Evolutionary conservation across 2,113 vertebrate species (phyloP).

Genomic region (Ovis aries): DNA sequence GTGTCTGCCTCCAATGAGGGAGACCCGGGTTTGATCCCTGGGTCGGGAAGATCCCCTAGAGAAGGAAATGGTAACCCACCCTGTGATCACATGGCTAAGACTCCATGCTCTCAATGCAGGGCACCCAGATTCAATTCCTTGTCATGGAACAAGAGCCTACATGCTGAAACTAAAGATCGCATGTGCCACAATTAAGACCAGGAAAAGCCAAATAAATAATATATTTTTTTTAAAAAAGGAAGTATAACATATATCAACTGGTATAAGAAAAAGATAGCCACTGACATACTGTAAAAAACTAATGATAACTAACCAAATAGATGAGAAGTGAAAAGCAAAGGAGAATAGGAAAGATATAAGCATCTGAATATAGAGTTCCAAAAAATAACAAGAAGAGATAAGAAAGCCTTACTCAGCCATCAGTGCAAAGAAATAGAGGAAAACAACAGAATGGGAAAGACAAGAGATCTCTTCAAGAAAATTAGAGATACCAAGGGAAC

Average conservation of each 20-base stretch:
- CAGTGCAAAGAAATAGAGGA: too few relatives aligned
- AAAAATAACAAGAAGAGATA: too few relatives aligned
- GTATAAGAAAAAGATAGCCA: neutral
- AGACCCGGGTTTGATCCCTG: too few relatives aligned
- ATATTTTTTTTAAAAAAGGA: neutral
- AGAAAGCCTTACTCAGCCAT: too few relatives aligned
- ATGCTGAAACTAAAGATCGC: neutral
- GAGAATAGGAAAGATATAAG: too few relatives aligned
- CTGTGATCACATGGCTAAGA: neutral
- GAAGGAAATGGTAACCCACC: too few relatives aligned
- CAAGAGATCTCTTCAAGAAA: too few relatives aligned
- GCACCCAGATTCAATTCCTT: neutral
- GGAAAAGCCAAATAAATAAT: neutral
- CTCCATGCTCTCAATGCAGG: neutral
- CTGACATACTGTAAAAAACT: neutral
- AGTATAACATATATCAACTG: neutral
- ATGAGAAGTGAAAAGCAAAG: neutral
- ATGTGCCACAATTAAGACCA: neutral
- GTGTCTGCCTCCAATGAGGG: too few relatives aligned
- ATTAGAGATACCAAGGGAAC: too few relatives aligned
- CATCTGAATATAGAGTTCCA: too few relatives aligned
- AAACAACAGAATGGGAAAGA: too few relatives aligned
- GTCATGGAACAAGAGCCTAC: neutral
- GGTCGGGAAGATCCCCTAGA: too few relatives aligned
- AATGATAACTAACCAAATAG: neutral